These are phyloP conservation scores for Lathamus discolor DNA, from an alignment of 2,113 vertebrate species.

Conservation along the genomic window DNA sequence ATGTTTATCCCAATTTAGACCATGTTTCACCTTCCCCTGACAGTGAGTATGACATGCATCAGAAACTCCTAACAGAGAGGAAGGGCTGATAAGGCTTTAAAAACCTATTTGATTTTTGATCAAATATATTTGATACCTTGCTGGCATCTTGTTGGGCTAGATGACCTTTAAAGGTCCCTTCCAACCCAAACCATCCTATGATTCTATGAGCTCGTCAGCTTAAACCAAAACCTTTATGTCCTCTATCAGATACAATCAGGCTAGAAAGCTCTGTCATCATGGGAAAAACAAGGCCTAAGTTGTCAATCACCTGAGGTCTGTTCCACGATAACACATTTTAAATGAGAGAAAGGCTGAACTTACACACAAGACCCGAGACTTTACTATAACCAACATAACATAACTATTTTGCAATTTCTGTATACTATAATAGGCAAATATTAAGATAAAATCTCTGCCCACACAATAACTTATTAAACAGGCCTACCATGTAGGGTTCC, in stretches of 20 bases:
- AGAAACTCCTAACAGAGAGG: background rate
- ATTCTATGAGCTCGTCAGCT: background rate
- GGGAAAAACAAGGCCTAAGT: background rate
- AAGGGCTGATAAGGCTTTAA: background rate
- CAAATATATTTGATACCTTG: background rate
- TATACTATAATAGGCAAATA: background rate
- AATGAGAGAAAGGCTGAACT: background rate
- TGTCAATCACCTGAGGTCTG: background rate
- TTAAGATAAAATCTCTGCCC: background rate
- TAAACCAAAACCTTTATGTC: background rate
- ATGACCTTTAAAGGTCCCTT: background rate
- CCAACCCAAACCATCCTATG: background rate
- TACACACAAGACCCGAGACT: background rate
- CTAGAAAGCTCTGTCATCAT: background rate
- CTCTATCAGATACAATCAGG: background rate
- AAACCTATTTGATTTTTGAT: background rate
- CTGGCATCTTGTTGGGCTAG: background rate
- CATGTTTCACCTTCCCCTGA: background rate
- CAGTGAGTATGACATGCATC: background rate
- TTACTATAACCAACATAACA: rapidly evolving
- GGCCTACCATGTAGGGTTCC: background rate
- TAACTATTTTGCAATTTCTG: background rate
- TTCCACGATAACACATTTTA: background rate
- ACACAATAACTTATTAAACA: background rate
- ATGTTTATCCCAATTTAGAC: background rate